phyloP scores from a whole-genome alignment of 2,888 invertebrate genomes.

The Volucella inflata region DNA sequence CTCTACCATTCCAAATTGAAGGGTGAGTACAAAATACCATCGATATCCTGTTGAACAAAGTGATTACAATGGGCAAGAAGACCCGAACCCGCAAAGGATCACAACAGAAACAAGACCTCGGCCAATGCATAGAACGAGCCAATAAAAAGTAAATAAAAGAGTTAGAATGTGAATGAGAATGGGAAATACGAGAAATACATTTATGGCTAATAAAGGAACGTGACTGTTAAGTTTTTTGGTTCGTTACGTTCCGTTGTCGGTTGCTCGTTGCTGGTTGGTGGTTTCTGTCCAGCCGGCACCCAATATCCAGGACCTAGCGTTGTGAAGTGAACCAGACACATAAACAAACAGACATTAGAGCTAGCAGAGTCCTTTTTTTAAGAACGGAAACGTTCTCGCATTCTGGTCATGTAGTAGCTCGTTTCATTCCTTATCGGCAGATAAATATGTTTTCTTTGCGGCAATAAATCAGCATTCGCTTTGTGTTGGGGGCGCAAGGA shows the following conservation, averaged over 20 bases:
- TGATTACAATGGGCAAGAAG: constrained; percentile 64
- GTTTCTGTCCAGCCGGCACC: not conserved
- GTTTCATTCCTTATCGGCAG: constrained; percentile 66
- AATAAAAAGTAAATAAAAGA: constrained; percentile 73
- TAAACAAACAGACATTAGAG: constrained; percentile 70
- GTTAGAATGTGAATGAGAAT: constrained; percentile 35
- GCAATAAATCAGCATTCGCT: constrained; percentile 70
- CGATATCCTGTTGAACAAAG: constrained; percentile 75
- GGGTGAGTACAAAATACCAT: constrained; percentile 40
- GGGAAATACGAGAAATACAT: constrained; percentile 63
- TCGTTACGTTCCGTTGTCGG: constrained; percentile 30
- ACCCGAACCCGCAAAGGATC: not conserved
- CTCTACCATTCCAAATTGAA: not conserved
- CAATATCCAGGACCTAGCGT: constrained; percentile 18
- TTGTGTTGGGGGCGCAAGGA: constrained; percentile 11
- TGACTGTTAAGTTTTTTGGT: constrained; percentile 69
- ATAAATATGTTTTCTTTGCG: constrained; percentile 68
- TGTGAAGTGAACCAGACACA: constrained; percentile 38
- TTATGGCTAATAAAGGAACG: constrained; percentile 75
- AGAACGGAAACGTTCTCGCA: constrained; percentile 46
- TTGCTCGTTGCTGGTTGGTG: constrained; percentile 11
- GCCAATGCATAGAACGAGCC: constrained; percentile 22
- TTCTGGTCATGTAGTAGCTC: constrained; percentile 67
- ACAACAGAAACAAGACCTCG: constrained; percentile 7
- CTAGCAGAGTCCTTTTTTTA: constrained; percentile 21